These are phyloP conservation scores for Ispidina picta DNA, from an alignment of 2,797 vertebrate genomes.

Conservation along the genomic window DNA sequence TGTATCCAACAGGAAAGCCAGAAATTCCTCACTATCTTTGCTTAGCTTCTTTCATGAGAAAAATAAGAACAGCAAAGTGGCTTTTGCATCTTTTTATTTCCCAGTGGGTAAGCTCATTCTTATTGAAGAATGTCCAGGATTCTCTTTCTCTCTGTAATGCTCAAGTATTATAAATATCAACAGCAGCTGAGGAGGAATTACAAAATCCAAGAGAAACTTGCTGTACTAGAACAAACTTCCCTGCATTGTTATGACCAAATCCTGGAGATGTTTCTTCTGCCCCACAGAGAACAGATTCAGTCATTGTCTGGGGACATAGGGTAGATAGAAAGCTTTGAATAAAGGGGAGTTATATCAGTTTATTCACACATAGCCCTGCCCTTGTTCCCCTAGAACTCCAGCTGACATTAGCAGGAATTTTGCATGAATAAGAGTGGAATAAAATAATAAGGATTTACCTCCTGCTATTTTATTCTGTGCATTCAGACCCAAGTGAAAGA, in stretches of 20 bases:
- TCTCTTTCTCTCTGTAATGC: neutral
- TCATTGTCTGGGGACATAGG: neutral
- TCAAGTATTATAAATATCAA: neutral
- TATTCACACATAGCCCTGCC: neutral
- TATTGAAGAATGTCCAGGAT: neutral
- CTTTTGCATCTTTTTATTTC: neutral
- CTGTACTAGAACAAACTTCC: neutral
- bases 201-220: neutral
- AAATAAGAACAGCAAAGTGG: neutral
- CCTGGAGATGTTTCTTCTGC: neutral
- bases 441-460: neutral
- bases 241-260: neutral
- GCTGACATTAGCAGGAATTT: neutral
- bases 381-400: neutral
- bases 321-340: neutral
- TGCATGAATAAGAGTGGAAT: neutral
- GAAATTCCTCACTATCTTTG: neutral
- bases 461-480: neutral
- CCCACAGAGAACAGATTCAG: neutral
- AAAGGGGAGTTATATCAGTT: neutral
- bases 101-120: neutral
- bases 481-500: neutral
- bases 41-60: conserved; percentile 9
- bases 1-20: neutral
- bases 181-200: neutral